These are phyloP conservation scores for Sinopyrophorus schimmeli DNA, from an alignment of 2,888 invertebrate genomes.

Conservation along the genomic window DNA sequence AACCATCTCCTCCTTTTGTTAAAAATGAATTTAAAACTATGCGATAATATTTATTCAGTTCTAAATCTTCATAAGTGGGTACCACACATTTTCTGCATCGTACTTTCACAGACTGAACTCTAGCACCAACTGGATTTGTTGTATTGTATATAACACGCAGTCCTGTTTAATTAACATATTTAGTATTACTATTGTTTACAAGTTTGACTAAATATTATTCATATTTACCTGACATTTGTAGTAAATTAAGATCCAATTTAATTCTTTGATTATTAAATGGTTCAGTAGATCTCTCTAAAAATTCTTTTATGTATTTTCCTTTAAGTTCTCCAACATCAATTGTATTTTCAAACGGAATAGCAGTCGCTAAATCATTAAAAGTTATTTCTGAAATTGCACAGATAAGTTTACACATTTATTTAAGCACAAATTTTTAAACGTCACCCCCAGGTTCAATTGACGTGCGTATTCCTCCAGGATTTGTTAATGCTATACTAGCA, in stretches of 20 bases:
- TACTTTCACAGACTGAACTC: constrained; percentile 61
- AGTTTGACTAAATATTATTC: neutral
- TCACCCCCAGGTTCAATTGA: constrained; percentile 15
- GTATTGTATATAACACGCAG: constrained; percentile 66
- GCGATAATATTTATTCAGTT: constrained; percentile 62
- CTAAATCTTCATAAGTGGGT: constrained; percentile 65
- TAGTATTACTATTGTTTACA: neutral
- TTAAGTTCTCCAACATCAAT: constrained; percentile 56
- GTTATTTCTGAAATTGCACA: constrained; percentile 64
- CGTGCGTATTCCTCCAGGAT: constrained; percentile 72
- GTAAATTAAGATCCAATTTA: constrained; percentile 55
- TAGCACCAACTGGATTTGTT: constrained; percentile 60
- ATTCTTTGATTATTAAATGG: constrained; percentile 45
- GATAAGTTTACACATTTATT: neutral
- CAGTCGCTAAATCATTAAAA: constrained; percentile 68
- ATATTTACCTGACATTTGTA: constrained; percentile 63
- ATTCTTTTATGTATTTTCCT: constrained; percentile 28
- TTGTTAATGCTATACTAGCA: constrained; percentile 68
- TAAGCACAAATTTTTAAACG: neutral
- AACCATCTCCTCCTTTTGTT: constrained; percentile 70
- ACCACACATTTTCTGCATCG: constrained; percentile 67
- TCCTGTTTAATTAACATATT: constrained; percentile 53
- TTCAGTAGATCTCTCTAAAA: constrained; percentile 61
- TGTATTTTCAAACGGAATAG: constrained; percentile 77
- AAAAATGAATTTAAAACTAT: constrained; percentile 64